phyloP scores from a whole-genome alignment of 1,140 invertebrate species.

The Drosophila melanica region DNA sequence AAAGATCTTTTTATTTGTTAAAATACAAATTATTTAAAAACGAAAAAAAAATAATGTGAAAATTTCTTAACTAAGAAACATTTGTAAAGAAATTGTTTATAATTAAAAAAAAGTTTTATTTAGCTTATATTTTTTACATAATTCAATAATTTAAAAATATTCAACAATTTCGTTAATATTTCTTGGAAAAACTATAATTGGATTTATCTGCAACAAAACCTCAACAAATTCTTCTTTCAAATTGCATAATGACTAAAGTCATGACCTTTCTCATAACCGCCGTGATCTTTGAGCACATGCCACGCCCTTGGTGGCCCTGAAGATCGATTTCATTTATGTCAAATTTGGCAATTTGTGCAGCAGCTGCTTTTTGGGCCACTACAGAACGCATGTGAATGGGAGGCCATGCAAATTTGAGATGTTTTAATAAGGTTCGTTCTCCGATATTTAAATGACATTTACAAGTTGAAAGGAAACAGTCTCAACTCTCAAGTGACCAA shows the following conservation, averaged over 20 bases:
- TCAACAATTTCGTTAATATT: no score
- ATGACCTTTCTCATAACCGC: slow-evolving; percentile 18
- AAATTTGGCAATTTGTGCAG: slow-evolving; percentile 40
- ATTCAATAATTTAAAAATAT: no score
- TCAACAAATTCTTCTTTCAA: background rate
- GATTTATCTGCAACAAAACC: no score
- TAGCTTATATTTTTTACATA: no score
- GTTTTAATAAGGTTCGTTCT: slow-evolving; percentile 44
- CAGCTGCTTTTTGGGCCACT: slow-evolving; percentile 21
- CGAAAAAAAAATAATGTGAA: no score
- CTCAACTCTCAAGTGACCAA: slow-evolving; percentile 79
- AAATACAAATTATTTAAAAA: no score
- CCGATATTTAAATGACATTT: slow-evolving; percentile 60
- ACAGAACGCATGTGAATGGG: slow-evolving; percentile 39
- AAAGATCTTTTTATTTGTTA: no score
- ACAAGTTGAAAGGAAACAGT: slow-evolving; percentile 63
- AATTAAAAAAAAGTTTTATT: no score
- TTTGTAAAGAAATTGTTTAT: no score
- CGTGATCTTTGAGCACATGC: slow-evolving; percentile 38
- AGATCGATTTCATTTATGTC: slow-evolving; percentile 68
- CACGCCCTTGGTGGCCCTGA: slow-evolving; percentile 68
- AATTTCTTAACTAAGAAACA: no score
- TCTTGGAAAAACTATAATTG: no score
- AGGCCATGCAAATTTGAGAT: slow-evolving; percentile 63
- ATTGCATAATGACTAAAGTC: background rate